These are phyloP conservation scores for Megathymus violae DNA, from an alignment of 1,140 invertebrate species.

Conservation along the genomic window DNA sequence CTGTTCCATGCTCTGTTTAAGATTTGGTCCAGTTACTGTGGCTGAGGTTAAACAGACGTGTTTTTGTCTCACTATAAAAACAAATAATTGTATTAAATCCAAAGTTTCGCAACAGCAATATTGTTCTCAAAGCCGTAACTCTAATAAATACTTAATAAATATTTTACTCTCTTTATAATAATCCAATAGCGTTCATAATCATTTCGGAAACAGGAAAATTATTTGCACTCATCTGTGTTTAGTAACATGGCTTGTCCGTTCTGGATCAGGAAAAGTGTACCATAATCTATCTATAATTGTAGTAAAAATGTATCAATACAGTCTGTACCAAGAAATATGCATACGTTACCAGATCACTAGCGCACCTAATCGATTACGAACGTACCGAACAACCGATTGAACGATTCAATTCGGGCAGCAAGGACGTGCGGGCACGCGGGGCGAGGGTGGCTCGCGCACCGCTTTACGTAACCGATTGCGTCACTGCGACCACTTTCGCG, in stretches of 20 bases:
- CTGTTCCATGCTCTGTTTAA: conserved; percentile 5
- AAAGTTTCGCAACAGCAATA: no score
- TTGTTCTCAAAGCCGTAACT: no score
- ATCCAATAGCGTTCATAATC: no score
- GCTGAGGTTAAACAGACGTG: conserved; percentile 12
- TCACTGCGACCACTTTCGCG: conserved; percentile 45
- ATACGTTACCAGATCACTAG: no score
- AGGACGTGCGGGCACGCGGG: conserved; percentile 4
- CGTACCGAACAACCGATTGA: not conserved
- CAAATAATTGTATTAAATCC: no score
- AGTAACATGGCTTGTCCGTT: not conserved
- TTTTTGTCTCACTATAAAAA: conserved; percentile 2
- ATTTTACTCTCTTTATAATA: no score
- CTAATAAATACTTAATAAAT: no score
- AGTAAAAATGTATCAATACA: no score
- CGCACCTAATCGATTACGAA: no score
- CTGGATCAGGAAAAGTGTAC: no score
- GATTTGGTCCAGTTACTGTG: conserved; percentile 3
- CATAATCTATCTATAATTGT: not conserved
- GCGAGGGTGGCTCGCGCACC: conserved; percentile 15
- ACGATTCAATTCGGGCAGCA: not conserved
- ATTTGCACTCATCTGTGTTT: not conserved
- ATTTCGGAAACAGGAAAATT: not conserved
- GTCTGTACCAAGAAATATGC: no score
- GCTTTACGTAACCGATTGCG: conserved; percentile 43